phyloP scores from a whole-genome alignment of 2,797 vertebrate genomes.

The Lophura swinhoii region DNA sequence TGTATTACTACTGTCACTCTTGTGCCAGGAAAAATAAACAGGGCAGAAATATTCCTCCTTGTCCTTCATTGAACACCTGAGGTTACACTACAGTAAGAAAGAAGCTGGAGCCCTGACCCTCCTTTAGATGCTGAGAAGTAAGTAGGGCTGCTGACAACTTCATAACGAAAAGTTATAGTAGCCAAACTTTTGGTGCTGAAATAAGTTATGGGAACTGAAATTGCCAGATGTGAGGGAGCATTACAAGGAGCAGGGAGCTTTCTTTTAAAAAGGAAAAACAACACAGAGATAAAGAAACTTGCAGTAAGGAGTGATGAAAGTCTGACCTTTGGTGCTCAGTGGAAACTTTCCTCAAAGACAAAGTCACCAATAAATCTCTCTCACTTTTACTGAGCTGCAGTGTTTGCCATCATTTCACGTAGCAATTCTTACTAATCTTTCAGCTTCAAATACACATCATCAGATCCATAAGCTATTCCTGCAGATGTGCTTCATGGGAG shows the following conservation, averaged over 20 bases:
- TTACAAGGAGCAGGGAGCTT: neutral
- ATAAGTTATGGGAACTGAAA: neutral
- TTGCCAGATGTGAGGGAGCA: neutral
- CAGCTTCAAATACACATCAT: neutral
- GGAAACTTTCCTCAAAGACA: neutral
- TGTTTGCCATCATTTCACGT: neutral
- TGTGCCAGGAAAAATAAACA: neutral
- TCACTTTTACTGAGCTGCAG: neutral
- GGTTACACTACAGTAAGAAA: neutral
- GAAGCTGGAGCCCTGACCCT: neutral
- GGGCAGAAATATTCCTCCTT: neutral
- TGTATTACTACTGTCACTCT: neutral
- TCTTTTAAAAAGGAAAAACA: neutral
- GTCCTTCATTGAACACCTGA: neutral
- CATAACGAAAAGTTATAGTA: neutral
- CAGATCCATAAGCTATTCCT: neutral
- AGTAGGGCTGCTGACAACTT: neutral
- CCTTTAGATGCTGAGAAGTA: neutral
- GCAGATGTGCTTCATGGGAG: neutral
- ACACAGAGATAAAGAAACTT: neutral
- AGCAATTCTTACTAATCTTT: neutral
- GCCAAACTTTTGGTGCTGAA: neutral
- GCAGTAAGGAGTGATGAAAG: neutral
- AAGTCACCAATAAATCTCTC: neutral
- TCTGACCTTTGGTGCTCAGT: neutral